These are phyloP conservation scores for Rapana venosa DNA, from an alignment of 2,888 invertebrate species.

Conservation along the genomic window DNA sequence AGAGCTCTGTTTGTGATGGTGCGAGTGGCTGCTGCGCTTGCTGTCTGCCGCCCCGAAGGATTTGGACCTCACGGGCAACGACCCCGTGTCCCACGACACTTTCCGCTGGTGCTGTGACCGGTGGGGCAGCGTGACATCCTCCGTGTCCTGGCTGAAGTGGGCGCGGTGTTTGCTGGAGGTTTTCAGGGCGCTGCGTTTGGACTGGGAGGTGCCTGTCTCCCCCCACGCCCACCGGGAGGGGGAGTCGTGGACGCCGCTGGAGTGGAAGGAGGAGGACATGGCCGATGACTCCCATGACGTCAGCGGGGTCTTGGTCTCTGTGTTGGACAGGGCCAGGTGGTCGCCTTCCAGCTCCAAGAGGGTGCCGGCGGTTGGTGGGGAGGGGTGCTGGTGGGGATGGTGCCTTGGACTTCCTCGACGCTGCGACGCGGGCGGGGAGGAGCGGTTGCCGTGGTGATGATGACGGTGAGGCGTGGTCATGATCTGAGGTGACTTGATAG, in stretches of 20 bases:
- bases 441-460: slow-evolving; percentile 46
- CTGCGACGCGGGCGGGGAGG: slow-evolving; percentile 26
- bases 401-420: slow-evolving; percentile 36
- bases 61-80: slow-evolving; percentile 33
- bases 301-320: slow-evolving; percentile 52
- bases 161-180: slow-evolving; percentile 45
- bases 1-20: slow-evolving; percentile 13
- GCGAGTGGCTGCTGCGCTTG: not conserved
- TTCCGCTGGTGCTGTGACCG: slow-evolving; percentile 23
- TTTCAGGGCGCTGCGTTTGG: slow-evolving; percentile 49
- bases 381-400: slow-evolving; percentile 40
- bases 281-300: slow-evolving; percentile 8
- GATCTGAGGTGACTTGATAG: slow-evolving; percentile 61
- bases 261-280: not conserved
- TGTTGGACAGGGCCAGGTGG: slow-evolving; percentile 49
- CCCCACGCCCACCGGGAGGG: not conserved
- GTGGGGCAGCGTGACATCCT: slow-evolving; percentile 23
- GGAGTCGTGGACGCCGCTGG: not conserved
- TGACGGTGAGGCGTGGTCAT: slow-evolving; percentile 42
- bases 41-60: slow-evolving; percentile 34
- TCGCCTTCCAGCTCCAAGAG: slow-evolving; percentile 48
- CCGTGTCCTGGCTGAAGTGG: slow-evolving; percentile 41
- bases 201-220: slow-evolving; percentile 35
- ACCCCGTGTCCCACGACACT: slow-evolving; percentile 35
- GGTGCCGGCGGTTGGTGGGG: slow-evolving; percentile 41